Evolutionary conservation across 2,797 vertebrate genomes (phyloP), one percentile per base, ranked within the genome.

Genomic region (Anguilla obscura): DNA sequence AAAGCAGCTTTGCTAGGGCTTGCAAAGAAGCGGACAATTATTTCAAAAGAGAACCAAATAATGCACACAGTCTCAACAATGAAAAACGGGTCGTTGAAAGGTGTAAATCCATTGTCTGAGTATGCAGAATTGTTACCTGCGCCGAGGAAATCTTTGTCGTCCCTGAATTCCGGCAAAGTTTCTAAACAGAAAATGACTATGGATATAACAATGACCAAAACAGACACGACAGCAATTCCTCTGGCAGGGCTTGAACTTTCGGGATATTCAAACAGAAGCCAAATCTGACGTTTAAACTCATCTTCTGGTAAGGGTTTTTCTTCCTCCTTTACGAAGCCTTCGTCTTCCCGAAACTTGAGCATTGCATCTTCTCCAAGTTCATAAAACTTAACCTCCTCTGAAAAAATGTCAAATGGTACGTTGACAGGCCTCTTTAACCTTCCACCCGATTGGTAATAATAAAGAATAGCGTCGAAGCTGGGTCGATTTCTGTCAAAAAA

Each of bases 41-140:
- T 98, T 96, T 99, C 99, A 85, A 99, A 99, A 88, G 98, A 99
- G 94, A 99, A 99, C 99, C 99, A 99, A 88, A 99, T 98, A 50
- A 99, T 99, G 94, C 99, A 99, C 21, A 99, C 98, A 0, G 99
- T 99, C 93, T 99, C 99, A 93, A 99, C 98, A 18, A 99, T 97
- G 96, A 99, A 99, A 88, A 99, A 99, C 0, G 99, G 99, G 95
- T 99, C 99, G 71, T 98, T 98, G 96, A 99, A 99, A 1, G 98
- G 96, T 0, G 98, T 99, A 91, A 98, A 97, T 76, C 97, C 97
- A 66, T 95, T 95, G 90, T 96, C 96, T 0, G 88, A 94, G 84
- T 12, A 96, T 93, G 94, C 90, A 84, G 95, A 96, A 92, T 96
- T 95, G 91, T 87, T 92, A 83, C 93, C 94, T 40, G 93, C 94